These are phyloP conservation scores for Papilio elwesi DNA, from an alignment of 2,888 invertebrate species.

Conservation along the genomic window DNA sequence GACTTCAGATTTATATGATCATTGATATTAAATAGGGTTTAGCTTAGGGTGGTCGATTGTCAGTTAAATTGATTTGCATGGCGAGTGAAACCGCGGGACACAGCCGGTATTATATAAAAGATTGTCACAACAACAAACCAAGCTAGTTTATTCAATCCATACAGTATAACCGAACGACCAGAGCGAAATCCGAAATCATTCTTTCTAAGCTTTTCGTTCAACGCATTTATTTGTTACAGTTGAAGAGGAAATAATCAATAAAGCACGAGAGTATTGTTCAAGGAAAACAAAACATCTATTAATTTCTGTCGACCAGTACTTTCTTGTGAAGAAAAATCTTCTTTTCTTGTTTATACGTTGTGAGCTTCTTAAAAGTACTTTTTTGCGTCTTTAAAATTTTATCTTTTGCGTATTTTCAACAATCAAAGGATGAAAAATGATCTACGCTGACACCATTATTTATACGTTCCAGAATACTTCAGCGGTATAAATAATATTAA, in stretches of 20 bases:
- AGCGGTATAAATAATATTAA: no score
- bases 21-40: no score
- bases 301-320: constrained; percentile 17
- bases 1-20: no score
- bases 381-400: constrained; percentile 4
- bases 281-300: constrained; percentile 8
- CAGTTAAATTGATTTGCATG: no score
- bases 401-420: constrained; percentile 4
- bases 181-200: neutral
- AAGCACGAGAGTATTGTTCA: neutral
- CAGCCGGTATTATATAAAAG: no score
- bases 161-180: neutral
- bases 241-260: neutral
- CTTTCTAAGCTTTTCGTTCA: neutral
- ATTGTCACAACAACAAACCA: no score
- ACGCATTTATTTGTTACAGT: constrained; percentile 9
- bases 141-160: neutral
- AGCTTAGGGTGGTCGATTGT: no score
- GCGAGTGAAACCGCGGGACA: no score
- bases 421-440: neutral
- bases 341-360: constrained; percentile 21
- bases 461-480: neutral
- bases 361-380: neutral
- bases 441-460: neutral
- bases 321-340: constrained; percentile 2